Conservation (phyloP, 2,113 vertebrate genomes). For the Lutjanus erythropterus region DNA sequence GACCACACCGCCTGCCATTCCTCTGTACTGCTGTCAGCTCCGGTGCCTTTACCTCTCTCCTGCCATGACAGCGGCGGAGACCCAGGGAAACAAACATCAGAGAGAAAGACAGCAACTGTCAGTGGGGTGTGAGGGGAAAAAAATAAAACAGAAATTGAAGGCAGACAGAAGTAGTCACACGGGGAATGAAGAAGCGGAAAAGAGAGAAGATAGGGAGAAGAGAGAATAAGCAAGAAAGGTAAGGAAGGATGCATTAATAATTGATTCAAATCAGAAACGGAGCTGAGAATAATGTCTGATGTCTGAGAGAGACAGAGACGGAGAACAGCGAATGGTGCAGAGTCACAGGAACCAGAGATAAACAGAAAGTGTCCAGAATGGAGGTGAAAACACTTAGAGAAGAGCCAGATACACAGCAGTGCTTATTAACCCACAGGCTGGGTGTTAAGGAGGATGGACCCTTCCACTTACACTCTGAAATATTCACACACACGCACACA, state of each 20-base stretch:
- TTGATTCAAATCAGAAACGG: slow-evolving; percentile 47
- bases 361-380: slow-evolving; percentile 16
- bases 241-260: slow-evolving; percentile 52
- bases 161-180: slow-evolving; percentile 14
- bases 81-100: slow-evolving; percentile 60
- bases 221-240: neutral
- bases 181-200: slow-evolving; percentile 1
- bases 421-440: slow-evolving; percentile 28
- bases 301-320: neutral
- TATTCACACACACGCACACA: slow-evolving; percentile 1
- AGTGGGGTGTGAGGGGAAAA: slow-evolving; percentile 32
- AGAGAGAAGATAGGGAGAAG: neutral
- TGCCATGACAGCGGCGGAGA: slow-evolving; percentile 67
- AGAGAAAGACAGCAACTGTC: slow-evolving; percentile 71
- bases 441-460: slow-evolving; percentile 4
- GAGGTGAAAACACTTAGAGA: slow-evolving; percentile 34
- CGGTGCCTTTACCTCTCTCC: slow-evolving; percentile 81
- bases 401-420: slow-evolving; percentile 10
- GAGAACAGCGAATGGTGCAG: neutral
- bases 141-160: neutral
- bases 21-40: slow-evolving; percentile 77
- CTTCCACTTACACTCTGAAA: neutral
- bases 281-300: slow-evolving; percentile 31
- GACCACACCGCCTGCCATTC: slow-evolving; percentile 86
- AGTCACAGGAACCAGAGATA: slow-evolving; percentile 8